Evolutionary conservation across 2,888 invertebrate species (phyloP), one percentile per base, ranked within the genome.

Genomic region (Vandiemenella viatica): DNA sequence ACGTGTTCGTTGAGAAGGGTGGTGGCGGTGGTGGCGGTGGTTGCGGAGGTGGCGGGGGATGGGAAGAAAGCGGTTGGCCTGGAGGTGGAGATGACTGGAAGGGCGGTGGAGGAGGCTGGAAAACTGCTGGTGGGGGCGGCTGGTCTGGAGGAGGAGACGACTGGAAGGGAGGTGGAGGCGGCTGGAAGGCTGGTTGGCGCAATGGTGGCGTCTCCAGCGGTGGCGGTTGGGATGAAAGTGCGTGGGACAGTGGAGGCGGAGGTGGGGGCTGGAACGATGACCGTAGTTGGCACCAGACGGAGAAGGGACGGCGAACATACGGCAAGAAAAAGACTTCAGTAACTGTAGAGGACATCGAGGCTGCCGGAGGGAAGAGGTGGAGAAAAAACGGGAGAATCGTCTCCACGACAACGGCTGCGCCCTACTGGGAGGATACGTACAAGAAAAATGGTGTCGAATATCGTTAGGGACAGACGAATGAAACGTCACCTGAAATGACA

Each of bases 51-150:
- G 49, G 55, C 37, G 52, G 59, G 45, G 56, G 62, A 57, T 54
- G 59, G 49, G n/a, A 60, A 57, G 46, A 59, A 58, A 6, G 64
- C 23, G 17, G 26, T 23, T 22, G 23, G 15, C 23, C 23, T 7
- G 23, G 10, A 15, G 44, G 16, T 15, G 21, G 51, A 49, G 1
- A 42, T 50, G 18, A 46, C 37, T 52, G 59, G 45, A 51, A 55
- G 37, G 46, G 54, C 57, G 56, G 56, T 49, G 52, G 41, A 61
- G 57, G 54, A 62, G 63, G 56, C 54, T n/a, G n/a, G n/a, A n/a
- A n/a, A n/a, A n/a, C 4, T 23, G 22, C 37, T 48, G 47, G 46
- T 46, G 41, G 48, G 50, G 48, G 51, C 49, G 53, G 55, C 51
- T 40, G 42, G 17, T 16, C 20, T 16, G 43, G 41, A 26, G 50